Evolutionary conservation across 2,113 vertebrate genomes (phyloP).

Genomic region (Nibea coibor): DNA sequence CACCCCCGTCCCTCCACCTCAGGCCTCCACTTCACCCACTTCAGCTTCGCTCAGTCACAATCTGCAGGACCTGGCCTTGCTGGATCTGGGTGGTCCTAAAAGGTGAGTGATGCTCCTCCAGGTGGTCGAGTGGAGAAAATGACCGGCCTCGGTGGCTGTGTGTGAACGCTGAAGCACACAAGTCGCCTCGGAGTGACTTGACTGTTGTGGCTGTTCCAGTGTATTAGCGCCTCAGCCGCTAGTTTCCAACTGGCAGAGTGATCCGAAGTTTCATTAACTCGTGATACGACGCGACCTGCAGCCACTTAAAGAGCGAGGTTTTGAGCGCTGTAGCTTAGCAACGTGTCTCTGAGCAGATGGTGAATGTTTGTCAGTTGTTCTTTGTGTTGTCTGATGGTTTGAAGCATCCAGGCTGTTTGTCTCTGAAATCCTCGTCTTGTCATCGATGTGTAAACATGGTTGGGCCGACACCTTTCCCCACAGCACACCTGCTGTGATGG

Average conservation of each 20-base stretch:
- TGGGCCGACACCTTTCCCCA: background rate
- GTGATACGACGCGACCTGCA: background rate
- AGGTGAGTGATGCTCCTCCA: constrained; percentile 52
- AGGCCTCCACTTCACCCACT: constrained; percentile 9
- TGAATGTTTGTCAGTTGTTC: background rate
- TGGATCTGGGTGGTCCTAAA: constrained; percentile 74
- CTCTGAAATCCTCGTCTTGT: background rate
- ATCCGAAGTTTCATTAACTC: background rate
- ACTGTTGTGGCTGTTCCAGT: background rate
- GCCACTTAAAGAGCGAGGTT: background rate
- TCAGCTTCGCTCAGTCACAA: constrained; percentile 53
- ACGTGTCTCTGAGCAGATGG: background rate
- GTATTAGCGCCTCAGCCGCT: background rate
- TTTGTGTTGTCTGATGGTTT: background rate
- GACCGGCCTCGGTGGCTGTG: background rate
- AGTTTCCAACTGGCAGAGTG: background rate
- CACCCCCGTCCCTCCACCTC: constrained; percentile 8
- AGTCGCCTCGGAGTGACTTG: background rate
- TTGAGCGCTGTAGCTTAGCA: background rate
- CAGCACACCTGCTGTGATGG: constrained; percentile 77
- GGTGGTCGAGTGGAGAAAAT: too few species aligned
- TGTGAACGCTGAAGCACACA: background rate
- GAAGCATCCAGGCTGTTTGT: too few species aligned
- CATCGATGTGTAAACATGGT: background rate
- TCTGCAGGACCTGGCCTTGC: constrained; percentile 72